Evolutionary conservation across 2,797 vertebrate species (phyloP).

Genomic region (Meriones psammophilus): DNA sequence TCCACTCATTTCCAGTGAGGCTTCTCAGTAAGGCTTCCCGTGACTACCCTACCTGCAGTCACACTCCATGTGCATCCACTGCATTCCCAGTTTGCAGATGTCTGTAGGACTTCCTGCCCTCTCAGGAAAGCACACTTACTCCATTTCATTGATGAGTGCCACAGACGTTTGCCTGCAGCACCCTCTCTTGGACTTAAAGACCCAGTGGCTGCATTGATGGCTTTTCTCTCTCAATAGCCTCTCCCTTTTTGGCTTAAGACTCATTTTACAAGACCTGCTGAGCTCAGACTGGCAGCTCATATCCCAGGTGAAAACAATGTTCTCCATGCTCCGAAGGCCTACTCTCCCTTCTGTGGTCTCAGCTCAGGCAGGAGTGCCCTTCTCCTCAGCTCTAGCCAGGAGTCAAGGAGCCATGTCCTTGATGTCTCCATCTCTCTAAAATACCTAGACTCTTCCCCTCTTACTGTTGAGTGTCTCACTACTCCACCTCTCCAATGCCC

Average conservation of each 20-base stretch:
- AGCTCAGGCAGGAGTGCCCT: background rate
- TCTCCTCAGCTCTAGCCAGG: conserved; percentile 5
- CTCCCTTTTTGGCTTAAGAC: background rate
- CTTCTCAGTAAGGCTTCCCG: background rate
- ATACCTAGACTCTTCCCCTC: background rate
- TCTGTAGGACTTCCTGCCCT: background rate
- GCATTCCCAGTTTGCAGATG: background rate
- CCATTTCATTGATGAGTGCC: background rate
- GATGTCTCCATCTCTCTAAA: background rate
- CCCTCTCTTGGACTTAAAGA: background rate
- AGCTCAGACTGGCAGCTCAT: background rate
- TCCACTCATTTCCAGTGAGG: background rate
- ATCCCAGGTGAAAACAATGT: background rate
- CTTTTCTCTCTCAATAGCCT: no score
- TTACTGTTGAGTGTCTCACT: background rate
- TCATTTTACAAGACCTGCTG: background rate
- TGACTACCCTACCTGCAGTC: background rate
- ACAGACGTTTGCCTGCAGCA: background rate
- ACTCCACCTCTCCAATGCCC: background rate
- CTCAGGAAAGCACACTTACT: background rate
- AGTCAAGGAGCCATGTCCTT: background rate
- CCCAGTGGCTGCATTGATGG: background rate
- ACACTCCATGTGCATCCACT: background rate
- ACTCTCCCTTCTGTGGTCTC: background rate
- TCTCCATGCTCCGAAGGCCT: background rate